Evolutionary conservation across 2,888 invertebrate genomes (phyloP).

Genomic region (Choristoneura rosaceana): DNA sequence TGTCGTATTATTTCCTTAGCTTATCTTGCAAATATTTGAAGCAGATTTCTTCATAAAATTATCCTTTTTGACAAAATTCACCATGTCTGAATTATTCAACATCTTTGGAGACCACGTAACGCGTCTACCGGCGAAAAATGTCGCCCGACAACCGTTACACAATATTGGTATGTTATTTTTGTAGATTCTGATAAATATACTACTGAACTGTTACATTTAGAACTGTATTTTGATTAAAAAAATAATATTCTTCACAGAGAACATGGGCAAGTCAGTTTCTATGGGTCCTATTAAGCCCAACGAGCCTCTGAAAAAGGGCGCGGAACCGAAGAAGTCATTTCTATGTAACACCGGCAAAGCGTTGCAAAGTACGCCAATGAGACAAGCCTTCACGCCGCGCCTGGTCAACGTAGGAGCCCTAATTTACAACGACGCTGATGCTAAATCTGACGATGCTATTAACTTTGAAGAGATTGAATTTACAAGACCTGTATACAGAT

Average conservation of each 20-base stretch:
- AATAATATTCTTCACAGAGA: constrained; percentile 59
- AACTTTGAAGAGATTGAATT: constrained; percentile 70
- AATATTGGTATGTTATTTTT: constrained; percentile 65
- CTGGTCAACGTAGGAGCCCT: constrained; percentile 67
- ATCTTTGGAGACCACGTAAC: constrained; percentile 74
- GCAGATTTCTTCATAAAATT: neutral
- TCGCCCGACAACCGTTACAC: constrained; percentile 70
- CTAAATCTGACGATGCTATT: constrained; percentile 48
- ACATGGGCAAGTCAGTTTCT: constrained; percentile 70
- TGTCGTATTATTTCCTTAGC: neutral
- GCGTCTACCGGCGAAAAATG: constrained; percentile 66
- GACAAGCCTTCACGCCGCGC: constrained; percentile 68
- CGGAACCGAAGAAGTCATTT: constrained; percentile 72
- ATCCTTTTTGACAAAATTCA: constrained; percentile 35
- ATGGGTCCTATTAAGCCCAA: constrained; percentile 70
- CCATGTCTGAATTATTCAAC: constrained; percentile 72
- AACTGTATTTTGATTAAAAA: neutral
- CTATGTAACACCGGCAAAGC: constrained; percentile 73
- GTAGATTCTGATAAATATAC: neutral
- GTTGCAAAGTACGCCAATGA: constrained; percentile 67
- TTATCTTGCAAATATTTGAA: neutral
- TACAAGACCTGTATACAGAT: constrained; percentile 64
- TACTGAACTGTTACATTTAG: neutral
- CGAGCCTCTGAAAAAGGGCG: constrained; percentile 68
- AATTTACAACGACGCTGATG: constrained; percentile 69